phyloP scores from a whole-genome alignment of 2,888 invertebrate species.

The Morpho helenor region DNA sequence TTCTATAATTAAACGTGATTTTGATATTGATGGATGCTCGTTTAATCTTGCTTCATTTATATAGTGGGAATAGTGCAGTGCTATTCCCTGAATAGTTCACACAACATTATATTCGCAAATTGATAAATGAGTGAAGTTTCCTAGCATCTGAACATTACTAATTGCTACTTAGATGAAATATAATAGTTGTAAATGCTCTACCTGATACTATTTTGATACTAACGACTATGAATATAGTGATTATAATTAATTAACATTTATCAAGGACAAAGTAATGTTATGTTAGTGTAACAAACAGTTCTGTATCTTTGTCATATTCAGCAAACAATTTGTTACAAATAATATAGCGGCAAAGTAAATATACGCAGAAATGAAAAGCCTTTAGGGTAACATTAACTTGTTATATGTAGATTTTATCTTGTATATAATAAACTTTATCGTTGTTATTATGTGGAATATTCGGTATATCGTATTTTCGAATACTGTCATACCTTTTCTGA shows the following conservation, averaged over 20 bases:
- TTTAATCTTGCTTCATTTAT: not conserved
- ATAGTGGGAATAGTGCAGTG: not conserved
- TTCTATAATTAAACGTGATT: too few relatives aligned
- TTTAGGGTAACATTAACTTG: slow-evolving; percentile 5
- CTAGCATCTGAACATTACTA: slow-evolving; percentile 7
- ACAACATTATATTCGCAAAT: slow-evolving; percentile 11
- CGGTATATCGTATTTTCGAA: too few relatives aligned
- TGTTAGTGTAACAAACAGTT: slow-evolving; percentile 3
- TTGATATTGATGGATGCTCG: too few relatives aligned
- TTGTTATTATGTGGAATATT: too few relatives aligned
- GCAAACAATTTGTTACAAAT: slow-evolving; percentile 19
- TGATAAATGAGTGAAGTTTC: slow-evolving; percentile 15
- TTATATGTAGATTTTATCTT: slow-evolving; percentile 5
- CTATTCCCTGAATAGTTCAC: slow-evolving; percentile 1
- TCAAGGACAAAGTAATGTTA: not conserved
- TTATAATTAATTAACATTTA: not conserved
- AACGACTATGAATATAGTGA: not conserved
- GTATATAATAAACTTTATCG: too few relatives aligned
- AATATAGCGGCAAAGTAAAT: slow-evolving; percentile 17
- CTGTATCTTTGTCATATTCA: slow-evolving; percentile 11
- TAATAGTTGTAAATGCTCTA: not conserved
- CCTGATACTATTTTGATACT: not conserved
- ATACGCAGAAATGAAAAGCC: slow-evolving; percentile 15
- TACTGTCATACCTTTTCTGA: too few relatives aligned
- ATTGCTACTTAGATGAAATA: slow-evolving; percentile 11